phyloP scores from a whole-genome alignment of 1,140 invertebrate genomes.

The Drosophila pruinosa region DNA sequence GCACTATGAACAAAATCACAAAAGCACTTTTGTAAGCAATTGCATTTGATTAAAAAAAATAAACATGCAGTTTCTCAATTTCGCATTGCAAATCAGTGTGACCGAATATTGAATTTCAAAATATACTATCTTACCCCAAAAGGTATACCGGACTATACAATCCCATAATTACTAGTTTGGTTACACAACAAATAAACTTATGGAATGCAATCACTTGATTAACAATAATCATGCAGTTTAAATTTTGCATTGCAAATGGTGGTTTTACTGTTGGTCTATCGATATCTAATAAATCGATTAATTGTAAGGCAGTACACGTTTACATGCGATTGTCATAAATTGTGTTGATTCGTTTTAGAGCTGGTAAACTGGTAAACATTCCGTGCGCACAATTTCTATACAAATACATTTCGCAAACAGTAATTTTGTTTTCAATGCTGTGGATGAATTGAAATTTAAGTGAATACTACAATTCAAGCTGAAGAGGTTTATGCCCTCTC shows the following conservation, averaged over 20 bases:
- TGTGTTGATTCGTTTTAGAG: not conserved
- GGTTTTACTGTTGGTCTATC: constrained; percentile 24
- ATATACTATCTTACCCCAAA: too few species aligned
- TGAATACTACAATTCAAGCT: too few species aligned
- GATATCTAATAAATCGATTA: constrained; percentile 8
- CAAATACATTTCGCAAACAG: too few species aligned
- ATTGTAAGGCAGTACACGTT: not conserved
- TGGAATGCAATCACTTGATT: constrained; percentile 72
- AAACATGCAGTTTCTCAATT: constrained; percentile 41
- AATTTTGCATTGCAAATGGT: constrained; percentile 28
- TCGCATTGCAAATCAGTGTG: constrained; percentile 29
- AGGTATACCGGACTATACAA: too few species aligned
- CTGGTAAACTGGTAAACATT: too few species aligned
- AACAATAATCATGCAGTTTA: constrained; percentile 33
- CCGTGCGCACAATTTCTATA: too few species aligned
- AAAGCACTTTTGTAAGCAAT: constrained; percentile 64
- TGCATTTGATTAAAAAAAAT: constrained; percentile 63
- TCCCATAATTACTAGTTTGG: too few species aligned
- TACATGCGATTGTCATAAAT: constrained; percentile 13
- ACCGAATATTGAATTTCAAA: too few species aligned
- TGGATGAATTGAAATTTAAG: not conserved
- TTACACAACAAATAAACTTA: constrained; percentile 49
- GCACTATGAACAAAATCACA: constrained; percentile 13
- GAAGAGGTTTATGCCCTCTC: too few species aligned
- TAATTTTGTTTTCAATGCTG: not conserved